phyloP scores from a whole-genome alignment of 2,797 vertebrate genomes.

The Schizopygopsis pylzovi region DNA sequence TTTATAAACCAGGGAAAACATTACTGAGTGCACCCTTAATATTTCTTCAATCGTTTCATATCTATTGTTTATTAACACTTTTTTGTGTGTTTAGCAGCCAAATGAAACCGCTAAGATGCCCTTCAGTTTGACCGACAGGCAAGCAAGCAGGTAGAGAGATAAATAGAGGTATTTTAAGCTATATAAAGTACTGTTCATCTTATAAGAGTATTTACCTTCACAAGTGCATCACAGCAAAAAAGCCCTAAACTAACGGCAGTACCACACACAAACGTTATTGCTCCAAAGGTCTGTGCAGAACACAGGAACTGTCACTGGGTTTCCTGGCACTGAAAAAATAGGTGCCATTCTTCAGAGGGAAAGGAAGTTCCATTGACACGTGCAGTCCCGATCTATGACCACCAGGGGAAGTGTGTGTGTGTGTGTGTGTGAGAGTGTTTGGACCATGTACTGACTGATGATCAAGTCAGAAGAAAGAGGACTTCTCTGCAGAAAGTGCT shows the following conservation, averaged over 20 bases:
- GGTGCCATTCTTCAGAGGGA: slow-evolving; percentile 33
- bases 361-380: slow-evolving; percentile 61
- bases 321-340: slow-evolving; percentile 32
- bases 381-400: slow-evolving; percentile 70
- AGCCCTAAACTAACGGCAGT: slow-evolving; percentile 54
- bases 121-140: slow-evolving; percentile 73
- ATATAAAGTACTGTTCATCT: slow-evolving; percentile 55
- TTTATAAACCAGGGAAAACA: slow-evolving; percentile 56
- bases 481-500: slow-evolving; percentile 72
- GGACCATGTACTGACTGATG: neutral
- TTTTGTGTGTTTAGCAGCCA: slow-evolving; percentile 77
- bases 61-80: slow-evolving; percentile 32
- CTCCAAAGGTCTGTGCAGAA: slow-evolving; percentile 61
- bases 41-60: slow-evolving; percentile 19
- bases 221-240: slow-evolving; percentile 65
- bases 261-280: slow-evolving; percentile 64
- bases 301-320: slow-evolving; percentile 46
- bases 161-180: slow-evolving; percentile 79
- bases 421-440: slow-evolving; percentile 12
- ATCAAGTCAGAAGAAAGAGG: slow-evolving; percentile 52
- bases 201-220: slow-evolving; percentile 28
- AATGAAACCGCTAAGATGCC: slow-evolving; percentile 74
- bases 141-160: slow-evolving; percentile 60
- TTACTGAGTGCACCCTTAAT: slow-evolving; percentile 38
- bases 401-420: slow-evolving; percentile 52